Evolutionary conservation across 1,140 invertebrate species (phyloP).

Genomic region (Druon quercuslanigerum): DNA sequence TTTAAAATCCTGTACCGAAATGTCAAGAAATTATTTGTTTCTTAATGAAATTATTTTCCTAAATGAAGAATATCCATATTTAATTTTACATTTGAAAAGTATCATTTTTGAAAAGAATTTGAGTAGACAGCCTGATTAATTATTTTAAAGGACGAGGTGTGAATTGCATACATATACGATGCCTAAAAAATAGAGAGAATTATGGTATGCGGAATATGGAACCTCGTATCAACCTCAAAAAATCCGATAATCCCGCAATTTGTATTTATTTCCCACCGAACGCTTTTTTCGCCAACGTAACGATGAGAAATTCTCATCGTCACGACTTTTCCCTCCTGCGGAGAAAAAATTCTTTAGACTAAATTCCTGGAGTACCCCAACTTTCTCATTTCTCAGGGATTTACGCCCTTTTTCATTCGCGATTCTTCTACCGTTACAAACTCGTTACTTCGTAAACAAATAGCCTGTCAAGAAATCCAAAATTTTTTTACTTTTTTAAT

Average conservation of each 20-base stretch:
- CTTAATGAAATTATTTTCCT: too few species aligned
- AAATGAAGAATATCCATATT: too few species aligned
- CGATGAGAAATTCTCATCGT: slow-evolving; percentile 73
- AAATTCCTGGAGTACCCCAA: slow-evolving; percentile 55
- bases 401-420: neutral
- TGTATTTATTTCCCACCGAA: slow-evolving; percentile 74
- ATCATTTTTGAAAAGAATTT: too few species aligned
- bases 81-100: too few species aligned
- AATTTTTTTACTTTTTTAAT: too few species aligned
- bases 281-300: slow-evolving; percentile 65
- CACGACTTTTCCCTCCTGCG: slow-evolving; percentile 57
- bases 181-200: slow-evolving; percentile 64
- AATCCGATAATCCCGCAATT: slow-evolving; percentile 74
- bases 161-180: slow-evolving; percentile 57
- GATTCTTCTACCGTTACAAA: neutral
- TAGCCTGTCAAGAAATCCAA: too few species aligned
- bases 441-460: too few species aligned
- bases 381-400: slow-evolving; percentile 7
- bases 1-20: too few species aligned
- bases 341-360: slow-evolving; percentile 64
- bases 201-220: slow-evolving; percentile 51
- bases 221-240: slow-evolving; percentile 61
- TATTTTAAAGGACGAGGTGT: neutral
- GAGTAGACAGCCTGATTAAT: neutral
- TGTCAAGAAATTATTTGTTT: too few species aligned